Conservation (phyloP, 2,888 invertebrate species). For the Penaeus monodon region DNA sequence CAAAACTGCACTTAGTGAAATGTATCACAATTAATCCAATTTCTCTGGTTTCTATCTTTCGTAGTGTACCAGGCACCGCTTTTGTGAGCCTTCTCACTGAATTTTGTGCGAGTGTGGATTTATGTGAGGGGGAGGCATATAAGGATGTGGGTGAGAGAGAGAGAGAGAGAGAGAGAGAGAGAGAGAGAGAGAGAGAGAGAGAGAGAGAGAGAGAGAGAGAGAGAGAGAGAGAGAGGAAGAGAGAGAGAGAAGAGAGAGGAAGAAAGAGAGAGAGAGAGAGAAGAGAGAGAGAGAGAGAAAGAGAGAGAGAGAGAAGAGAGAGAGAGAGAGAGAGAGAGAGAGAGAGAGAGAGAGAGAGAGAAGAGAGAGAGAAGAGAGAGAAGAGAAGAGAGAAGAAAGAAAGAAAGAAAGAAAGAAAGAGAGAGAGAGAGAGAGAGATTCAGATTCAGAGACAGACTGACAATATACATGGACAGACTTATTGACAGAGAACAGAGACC, state of each 20-base stretch:
- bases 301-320: too few species aligned
- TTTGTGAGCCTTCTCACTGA: neutral
- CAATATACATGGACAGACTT: neutral
- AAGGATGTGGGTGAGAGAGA: neutral
- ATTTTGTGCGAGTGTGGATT: neutral
- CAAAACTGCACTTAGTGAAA: too few species aligned
- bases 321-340: neutral
- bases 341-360: neutral
- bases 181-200: neutral
- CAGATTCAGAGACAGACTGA: too few species aligned
- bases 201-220: neutral
- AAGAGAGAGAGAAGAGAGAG: neutral
- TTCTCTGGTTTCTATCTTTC: neutral
- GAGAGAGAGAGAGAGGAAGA: neutral
- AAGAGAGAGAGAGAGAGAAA: neutral
- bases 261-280: too few species aligned
- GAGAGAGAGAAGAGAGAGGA: neutral
- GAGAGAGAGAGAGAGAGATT: too few species aligned
- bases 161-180: neutral
- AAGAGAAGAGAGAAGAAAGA: too few species aligned
- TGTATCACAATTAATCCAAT: neutral
- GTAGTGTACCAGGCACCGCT: neutral
- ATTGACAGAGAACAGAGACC: neutral
- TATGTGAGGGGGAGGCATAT: neutral
- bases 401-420: neutral